These are phyloP conservation scores for Drosophila anceps DNA, from an alignment of 2,888 invertebrate genomes.

Conservation along the genomic window DNA sequence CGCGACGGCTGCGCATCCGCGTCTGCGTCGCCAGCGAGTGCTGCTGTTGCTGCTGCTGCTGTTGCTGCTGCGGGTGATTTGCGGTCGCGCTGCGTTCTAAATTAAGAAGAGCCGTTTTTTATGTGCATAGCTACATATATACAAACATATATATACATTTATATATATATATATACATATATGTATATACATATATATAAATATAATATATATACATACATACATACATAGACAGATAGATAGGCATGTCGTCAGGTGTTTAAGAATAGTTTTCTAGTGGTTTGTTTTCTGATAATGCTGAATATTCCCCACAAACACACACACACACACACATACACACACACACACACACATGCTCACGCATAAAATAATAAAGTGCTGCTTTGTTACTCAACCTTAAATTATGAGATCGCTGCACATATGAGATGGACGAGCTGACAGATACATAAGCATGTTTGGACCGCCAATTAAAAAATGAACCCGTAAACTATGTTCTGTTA, in stretches of 20 bases:
- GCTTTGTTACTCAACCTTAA: slow-evolving; percentile 49
- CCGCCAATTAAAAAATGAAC: slow-evolving; percentile 25
- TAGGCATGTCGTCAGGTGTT: slow-evolving; percentile 72
- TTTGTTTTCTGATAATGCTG: slow-evolving; percentile 61
- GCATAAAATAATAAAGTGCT: slow-evolving; percentile 43
- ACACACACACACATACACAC: background rate
- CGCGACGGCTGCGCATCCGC: slow-evolving; percentile 48
- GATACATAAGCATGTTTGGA: slow-evolving; percentile 38
- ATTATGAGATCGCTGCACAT: slow-evolving; percentile 32
- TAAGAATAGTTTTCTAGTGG: slow-evolving; percentile 71
- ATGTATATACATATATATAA: background rate
- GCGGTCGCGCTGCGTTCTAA: slow-evolving; percentile 69
- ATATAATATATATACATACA: slow-evolving; percentile 11
- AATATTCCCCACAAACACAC: slow-evolving; percentile 34
- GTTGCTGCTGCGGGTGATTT: slow-evolving; percentile 59
- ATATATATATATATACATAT: slow-evolving; percentile 4
- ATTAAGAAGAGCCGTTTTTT: slow-evolving; percentile 58
- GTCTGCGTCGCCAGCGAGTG: slow-evolving; percentile 9
- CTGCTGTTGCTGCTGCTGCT: slow-evolving; percentile 2
- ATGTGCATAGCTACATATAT: slow-evolving; percentile 28
- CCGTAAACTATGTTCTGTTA: slow-evolving; percentile 8
- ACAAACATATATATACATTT: slow-evolving; percentile 10
- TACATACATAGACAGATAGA: slow-evolving; percentile 2
- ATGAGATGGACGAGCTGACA: slow-evolving; percentile 38
- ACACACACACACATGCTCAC: slow-evolving; percentile 6